A percentile compares a stretch with the other conserved stretches of the same genome.
phyloP scores from a whole-genome alignment of 2,888 invertebrate genomes.

The Leucophora obtusa region DNA sequence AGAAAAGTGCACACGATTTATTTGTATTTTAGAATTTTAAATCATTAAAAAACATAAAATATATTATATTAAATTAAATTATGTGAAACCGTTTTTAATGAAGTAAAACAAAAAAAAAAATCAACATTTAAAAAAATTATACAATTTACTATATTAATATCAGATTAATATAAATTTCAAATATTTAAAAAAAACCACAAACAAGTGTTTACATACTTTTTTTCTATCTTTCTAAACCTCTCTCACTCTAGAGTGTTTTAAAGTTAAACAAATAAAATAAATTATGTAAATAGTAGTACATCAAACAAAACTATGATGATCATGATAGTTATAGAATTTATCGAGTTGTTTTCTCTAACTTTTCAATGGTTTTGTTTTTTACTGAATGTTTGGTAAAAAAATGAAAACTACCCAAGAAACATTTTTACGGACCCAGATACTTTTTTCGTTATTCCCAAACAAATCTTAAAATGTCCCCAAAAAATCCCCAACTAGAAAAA shows the following conservation, averaged over 20 bases:
- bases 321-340: too few species aligned
- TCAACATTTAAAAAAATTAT: constrained; percentile 30
- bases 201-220: constrained; percentile 4
- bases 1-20: constrained; percentile 58
- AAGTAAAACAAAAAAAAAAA: constrained; percentile 31
- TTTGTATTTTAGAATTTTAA: constrained; percentile 57
- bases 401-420: too few species aligned
- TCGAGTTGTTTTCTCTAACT: too few species aligned
- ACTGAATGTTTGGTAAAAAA: too few species aligned
- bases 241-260: not conserved
- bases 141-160: constrained; percentile 40
- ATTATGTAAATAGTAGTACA: not conserved
- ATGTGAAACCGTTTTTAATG: constrained; percentile 49
- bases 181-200: constrained; percentile 31
- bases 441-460: too few species aligned
- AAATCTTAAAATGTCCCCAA: too few species aligned
- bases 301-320: not conserved
- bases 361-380: too few species aligned
- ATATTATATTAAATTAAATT: constrained; percentile 37
- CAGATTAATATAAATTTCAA: constrained; percentile 31
- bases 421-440: too few species aligned
- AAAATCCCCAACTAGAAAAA: too few species aligned
- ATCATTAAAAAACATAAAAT: constrained; percentile 35
- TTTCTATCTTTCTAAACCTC: not conserved
- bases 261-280: not conserved